These are phyloP conservation scores for Scaptomyza flava DNA, from an alignment of 2,888 invertebrate genomes.

Conservation along the genomic window DNA sequence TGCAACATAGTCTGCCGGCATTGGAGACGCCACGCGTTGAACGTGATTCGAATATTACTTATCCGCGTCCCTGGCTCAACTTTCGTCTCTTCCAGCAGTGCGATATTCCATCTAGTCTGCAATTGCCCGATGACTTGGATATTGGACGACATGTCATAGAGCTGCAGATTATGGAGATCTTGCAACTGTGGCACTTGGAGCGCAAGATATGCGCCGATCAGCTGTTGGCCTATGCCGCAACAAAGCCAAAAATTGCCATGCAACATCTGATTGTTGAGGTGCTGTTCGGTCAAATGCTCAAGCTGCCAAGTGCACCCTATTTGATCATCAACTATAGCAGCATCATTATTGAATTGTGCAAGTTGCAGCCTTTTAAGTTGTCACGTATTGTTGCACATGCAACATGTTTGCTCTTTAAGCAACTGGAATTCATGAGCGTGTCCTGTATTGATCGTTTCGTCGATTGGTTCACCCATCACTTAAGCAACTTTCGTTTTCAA, in stretches of 20 bases:
- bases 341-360: conserved; percentile 97
- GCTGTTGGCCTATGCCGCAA: conserved; percentile 92
- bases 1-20: conserved; percentile 95
- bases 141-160: conserved; percentile 98
- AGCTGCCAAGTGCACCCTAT: conserved; percentile 94
- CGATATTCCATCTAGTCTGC: conserved; percentile 94
- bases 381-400: conserved; percentile 98
- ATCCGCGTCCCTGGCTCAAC: conserved; percentile 96
- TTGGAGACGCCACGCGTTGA: conserved; percentile 9
- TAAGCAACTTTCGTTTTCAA: conserved; percentile 99
- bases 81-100: conserved; percentile 99
- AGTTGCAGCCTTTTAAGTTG: conserved; percentile 96
- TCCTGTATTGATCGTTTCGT: conserved; percentile 98
- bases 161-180: conserved; percentile 96
- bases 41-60: conserved; percentile 87
- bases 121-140: conserved; percentile 97
- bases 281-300: conserved; percentile 96
- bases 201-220: conserved; percentile 97
- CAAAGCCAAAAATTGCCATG: conserved; percentile 95
- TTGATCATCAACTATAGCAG: conserved; percentile 97
- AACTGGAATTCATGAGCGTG: conserved; percentile 98
- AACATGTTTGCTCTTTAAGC: conserved; percentile 96
- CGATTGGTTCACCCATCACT: conserved; percentile 98
- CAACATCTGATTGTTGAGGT: conserved; percentile 99
- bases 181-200: conserved; percentile 93